Percentiles rank a stretch among this genome's conserved stretches.
Conservation (phyloP, 2,797 vertebrate species). For the Crenichthys baileyi region DNA sequence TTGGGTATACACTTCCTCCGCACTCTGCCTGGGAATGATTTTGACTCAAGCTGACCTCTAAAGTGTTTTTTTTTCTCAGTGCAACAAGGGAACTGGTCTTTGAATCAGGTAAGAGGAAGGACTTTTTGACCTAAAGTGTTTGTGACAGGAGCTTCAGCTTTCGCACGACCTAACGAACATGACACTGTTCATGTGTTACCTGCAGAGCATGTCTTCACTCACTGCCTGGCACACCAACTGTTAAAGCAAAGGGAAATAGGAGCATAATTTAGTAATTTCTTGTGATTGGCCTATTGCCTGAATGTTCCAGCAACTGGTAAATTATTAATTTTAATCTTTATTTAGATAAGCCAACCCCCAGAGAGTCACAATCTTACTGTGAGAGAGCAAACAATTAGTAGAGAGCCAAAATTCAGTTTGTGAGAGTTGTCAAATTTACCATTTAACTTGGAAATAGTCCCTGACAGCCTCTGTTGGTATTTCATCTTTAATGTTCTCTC, state of each 20-base stretch:
- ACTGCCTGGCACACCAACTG: background rate
- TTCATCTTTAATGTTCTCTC: slow-evolving; percentile 10
- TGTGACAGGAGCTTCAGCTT: background rate
- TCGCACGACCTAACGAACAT: background rate
- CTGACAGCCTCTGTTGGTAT: slow-evolving; percentile 10
- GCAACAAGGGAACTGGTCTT: background rate
- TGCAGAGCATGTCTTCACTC: background rate
- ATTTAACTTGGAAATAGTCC: slow-evolving; percentile 29
- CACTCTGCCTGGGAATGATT: background rate
- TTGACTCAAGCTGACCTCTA: background rate
- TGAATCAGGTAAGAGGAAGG: background rate
- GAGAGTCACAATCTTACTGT: background rate
- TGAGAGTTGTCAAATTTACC: slow-evolving; percentile 3
- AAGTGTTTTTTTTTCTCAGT: background rate
- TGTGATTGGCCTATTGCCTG: background rate
- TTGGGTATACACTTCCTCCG: background rate
- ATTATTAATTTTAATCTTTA: background rate
- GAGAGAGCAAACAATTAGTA: slow-evolving; percentile 19
- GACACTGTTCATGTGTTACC: background rate
- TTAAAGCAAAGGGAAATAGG: background rate
- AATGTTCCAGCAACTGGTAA: background rate
- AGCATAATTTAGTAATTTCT: background rate
- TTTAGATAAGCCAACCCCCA: background rate
- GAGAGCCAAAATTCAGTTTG: background rate
- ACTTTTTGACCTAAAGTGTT: slow-evolving; percentile 3